phyloP scores from a whole-genome alignment of 2,797 vertebrate genomes.

The Odontamblyopus rebecca region DNA sequence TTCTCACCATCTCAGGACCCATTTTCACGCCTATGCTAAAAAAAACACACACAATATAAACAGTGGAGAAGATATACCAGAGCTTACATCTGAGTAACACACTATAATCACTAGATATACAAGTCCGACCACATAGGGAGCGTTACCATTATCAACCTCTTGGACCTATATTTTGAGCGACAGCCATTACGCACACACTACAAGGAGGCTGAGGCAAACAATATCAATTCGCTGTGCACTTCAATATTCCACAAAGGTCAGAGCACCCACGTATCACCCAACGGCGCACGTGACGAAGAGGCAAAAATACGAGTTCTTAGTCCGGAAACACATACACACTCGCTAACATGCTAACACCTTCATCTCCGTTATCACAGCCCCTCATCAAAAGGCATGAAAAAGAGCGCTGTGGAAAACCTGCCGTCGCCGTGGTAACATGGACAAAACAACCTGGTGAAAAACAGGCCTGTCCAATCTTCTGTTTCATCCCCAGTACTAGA shows the following conservation, averaged over 20 bases:
- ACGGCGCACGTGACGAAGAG: not conserved
- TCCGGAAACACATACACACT: conserved; percentile 3
- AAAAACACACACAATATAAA: conserved; percentile 14
- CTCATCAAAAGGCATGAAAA: conserved; percentile 45
- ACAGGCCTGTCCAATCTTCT: conserved; percentile 25
- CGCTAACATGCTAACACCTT: conserved; percentile 16
- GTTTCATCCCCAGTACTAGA: not conserved
- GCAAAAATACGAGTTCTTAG: not conserved
- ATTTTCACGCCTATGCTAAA: conserved; percentile 16
- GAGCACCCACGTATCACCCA: conserved; percentile 8
- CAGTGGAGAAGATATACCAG: not conserved
- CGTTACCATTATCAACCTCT: conserved; percentile 34
- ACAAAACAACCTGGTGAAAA: conserved; percentile 53
- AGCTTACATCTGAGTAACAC: not conserved
- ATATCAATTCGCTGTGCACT: conserved; percentile 21
- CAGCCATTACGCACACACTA: conserved; percentile 20
- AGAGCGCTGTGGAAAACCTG: conserved; percentile 42
- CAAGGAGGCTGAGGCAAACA: conserved; percentile 23
- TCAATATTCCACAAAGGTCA: conserved; percentile 41
- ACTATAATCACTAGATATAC: not conserved
- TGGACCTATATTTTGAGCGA: conserved; percentile 17
- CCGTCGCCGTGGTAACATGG: conserved; percentile 55
- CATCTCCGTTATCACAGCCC: conserved; percentile 43
- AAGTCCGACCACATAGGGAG: conserved; percentile 11
- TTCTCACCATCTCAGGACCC: conserved; percentile 11